Evolutionary conservation across 2,888 invertebrate genomes (phyloP), one percentile per base, ranked within the genome.

Genomic region (Sicus ferrugineus): DNA sequence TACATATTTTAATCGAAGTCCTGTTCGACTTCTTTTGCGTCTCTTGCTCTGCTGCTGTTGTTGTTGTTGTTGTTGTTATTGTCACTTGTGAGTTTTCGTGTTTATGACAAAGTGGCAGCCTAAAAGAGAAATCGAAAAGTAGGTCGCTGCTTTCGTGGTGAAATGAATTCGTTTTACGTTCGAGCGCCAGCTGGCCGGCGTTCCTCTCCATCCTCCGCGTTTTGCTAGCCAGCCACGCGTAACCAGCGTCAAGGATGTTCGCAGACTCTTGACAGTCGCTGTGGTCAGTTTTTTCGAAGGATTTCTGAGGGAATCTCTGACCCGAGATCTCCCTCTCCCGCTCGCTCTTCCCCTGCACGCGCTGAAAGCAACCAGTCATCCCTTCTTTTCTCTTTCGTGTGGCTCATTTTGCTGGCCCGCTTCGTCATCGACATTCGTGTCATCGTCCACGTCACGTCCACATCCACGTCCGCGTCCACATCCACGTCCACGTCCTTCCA

Each of bases 11-110:
- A n/a, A n/a, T n/a, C n/a, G n/a, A 42, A 34, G 7, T 14, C 0
- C 34, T 9, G 34, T 34, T 34, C 7, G 14, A 14, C 34, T 34
- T 1, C 9, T 34, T 34, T 34, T 34, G 7, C 14, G 1, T 2
- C 9, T 34, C 9, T 34, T 9, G 0, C 1, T 34, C 14, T 50
- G 21, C n/a, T 50, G 50, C 1, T 50, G 50, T 50, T 23, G 50
- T 50, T 54, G 26, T 54, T 26, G 6, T 54, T 54, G 26, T 28
- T 23, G 26, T 28, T 23, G 54, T 28, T 54, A 23, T 23, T 54
- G 54, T 26, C 54, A 54, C 42, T 65, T 63, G 52, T 70, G 68
- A n/a, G 54, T 70, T 56, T 71, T 61, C 70, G 68, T 61, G 61
- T 48, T 68, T 52, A 46, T 19, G 19, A 46, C 14, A 3, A 9